These are phyloP conservation scores for Chrysina gloriosa DNA, from an alignment of 2,888 invertebrate genomes.

Conservation along the genomic window DNA sequence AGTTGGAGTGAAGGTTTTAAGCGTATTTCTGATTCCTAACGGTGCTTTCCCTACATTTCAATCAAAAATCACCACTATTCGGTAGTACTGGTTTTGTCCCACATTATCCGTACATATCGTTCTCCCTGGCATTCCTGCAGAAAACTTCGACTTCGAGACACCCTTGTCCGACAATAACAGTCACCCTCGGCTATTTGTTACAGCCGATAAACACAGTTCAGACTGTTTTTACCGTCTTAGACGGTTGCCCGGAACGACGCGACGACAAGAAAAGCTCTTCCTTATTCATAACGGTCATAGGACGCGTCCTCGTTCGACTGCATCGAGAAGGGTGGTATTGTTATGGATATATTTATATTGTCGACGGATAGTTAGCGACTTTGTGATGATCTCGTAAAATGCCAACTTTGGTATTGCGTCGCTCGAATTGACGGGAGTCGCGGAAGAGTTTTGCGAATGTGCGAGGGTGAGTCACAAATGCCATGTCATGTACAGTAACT, in stretches of 20 bases:
- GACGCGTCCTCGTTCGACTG: slow-evolving; percentile 34
- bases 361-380: slow-evolving; percentile 57
- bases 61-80: not conserved
- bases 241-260: slow-evolving; percentile 44
- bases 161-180: slow-evolving; percentile 52
- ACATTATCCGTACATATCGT: slow-evolving; percentile 43
- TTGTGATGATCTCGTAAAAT: slow-evolving; percentile 52
- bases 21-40: too few species aligned
- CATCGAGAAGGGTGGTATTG: slow-evolving; percentile 50
- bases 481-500: slow-evolving; percentile 37
- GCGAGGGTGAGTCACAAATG: slow-evolving; percentile 34
- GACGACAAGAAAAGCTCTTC: slow-evolving; percentile 27
- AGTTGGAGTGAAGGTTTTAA: not conserved
- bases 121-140: slow-evolving; percentile 47
- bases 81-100: slow-evolving; percentile 12
- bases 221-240: slow-evolving; percentile 59
- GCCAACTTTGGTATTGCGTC: slow-evolving; percentile 41
- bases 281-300: slow-evolving; percentile 23
- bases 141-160: slow-evolving; percentile 47
- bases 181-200: slow-evolving; percentile 62
- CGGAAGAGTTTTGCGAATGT: slow-evolving; percentile 31
- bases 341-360: slow-evolving; percentile 56
- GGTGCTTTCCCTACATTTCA: too few species aligned
- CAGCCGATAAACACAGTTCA: slow-evolving; percentile 61
- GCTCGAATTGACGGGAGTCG: slow-evolving; percentile 40